Evolutionary conservation across 2,113 vertebrate species (phyloP), one percentile per base, ranked within the genome.

Genomic region (Beaufortia kweichowensis): DNA sequence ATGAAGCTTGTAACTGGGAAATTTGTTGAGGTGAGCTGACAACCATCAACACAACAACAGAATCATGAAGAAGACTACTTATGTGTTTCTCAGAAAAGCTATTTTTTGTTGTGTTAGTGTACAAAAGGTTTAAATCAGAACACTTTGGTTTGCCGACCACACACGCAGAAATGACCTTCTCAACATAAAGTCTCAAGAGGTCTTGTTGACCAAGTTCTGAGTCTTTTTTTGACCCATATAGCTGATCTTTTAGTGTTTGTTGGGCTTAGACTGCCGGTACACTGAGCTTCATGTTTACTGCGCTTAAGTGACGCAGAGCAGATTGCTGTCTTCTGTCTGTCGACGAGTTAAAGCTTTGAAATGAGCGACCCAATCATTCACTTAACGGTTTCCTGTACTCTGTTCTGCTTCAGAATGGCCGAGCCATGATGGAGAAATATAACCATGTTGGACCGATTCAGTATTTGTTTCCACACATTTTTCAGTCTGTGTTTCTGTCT

Each of bases 311-410:
- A 69, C 33, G 12, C 28, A 55, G 66, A 33, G 11, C 19, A 31
- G 46, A n/a, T 35, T 55, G 12, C 48, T 35, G 14, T 71, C 50
- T 71, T 57, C 53, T 71, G 39, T 71, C 53, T 59, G 31, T 57
- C 68, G 17, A 7, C 21, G 21, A 71, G 53, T 71, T 71, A 35
- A 41, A 71, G 68, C 53, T 9, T 26, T 21, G 6, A 29, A 71
- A 71, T 55, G 50, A 71, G 14, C 12, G 31, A 29, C 56, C 31
- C 21, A 57, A 19, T 57, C 68, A 57, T 57, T 71, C 14, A 59
- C 31, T 59, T 59, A 57, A 71, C 59, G 33, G 69, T 71, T 71
- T 71, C 69, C 69, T 41, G 55, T 57, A 33, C 33, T 71, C 50
- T 39, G 23, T n/a, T 35, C 69, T 71, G 35, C 35, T 31, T 15